These are phyloP conservation scores for Squalus acanthias DNA, from an alignment of 2,797 vertebrate genomes.

Conservation along the genomic window DNA sequence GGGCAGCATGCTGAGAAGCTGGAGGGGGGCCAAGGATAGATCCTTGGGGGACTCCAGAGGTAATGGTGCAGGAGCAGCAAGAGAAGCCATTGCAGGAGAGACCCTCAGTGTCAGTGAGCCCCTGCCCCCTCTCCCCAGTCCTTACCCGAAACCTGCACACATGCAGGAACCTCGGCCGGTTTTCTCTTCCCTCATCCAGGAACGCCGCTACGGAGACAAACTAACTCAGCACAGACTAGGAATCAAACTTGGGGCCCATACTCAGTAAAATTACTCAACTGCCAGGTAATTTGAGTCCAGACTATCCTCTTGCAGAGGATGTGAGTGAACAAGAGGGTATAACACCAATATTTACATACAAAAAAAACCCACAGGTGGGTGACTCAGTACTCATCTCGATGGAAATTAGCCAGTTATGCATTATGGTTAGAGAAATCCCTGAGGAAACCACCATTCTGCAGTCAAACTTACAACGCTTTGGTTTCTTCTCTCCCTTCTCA, in stretches of 20 bases:
- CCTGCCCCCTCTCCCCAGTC: not conserved
- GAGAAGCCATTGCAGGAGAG: not conserved
- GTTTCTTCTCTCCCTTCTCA: slow-evolving; percentile 31
- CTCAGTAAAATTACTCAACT: not conserved
- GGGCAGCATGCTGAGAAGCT: not conserved
- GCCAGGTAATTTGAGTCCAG: not conserved
- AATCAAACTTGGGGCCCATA: not conserved
- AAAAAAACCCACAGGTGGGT: not conserved
- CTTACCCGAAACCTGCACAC: not conserved
- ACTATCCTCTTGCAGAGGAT: not conserved
- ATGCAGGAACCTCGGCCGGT: not conserved
- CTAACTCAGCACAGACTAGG: not conserved
- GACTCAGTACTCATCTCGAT: not conserved
- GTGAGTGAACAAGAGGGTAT: not conserved
- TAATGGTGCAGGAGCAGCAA: not conserved
- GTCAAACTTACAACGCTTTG: slow-evolving; percentile 32
- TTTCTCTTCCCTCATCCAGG: not conserved
- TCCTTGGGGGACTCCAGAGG: not conserved
- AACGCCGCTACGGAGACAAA: not conserved
- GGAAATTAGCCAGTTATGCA: not conserved
- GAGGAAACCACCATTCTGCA: not conserved
- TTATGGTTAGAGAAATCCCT: not conserved
- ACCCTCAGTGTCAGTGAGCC: not conserved
- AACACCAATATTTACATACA: not conserved
- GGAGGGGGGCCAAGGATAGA: not conserved